These are phyloP conservation scores for Scrobipalpa atriplicella DNA, from an alignment of 2,888 invertebrate genomes.

Conservation along the genomic window DNA sequence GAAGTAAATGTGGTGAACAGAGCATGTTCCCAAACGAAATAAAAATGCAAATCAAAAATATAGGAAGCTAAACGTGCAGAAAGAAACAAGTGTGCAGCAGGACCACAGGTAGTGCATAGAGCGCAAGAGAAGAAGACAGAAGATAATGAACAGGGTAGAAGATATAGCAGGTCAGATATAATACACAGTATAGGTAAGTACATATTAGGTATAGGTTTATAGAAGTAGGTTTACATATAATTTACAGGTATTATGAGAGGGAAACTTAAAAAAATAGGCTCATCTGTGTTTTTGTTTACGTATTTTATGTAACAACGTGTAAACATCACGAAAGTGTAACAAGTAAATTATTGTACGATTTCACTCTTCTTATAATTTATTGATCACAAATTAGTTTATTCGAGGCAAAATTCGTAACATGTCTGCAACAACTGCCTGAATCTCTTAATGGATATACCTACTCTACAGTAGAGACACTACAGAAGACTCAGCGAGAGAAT, in stretches of 20 bases:
- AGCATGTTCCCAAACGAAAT: slow-evolving; percentile 57
- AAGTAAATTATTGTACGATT: slow-evolving; percentile 77
- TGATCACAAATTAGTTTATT: slow-evolving; percentile 69
- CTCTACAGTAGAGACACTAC: slow-evolving; percentile 52
- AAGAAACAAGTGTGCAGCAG: slow-evolving; percentile 67
- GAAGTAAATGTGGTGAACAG: slow-evolving; percentile 63
- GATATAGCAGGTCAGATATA: slow-evolving; percentile 41
- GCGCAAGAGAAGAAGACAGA: slow-evolving; percentile 44
- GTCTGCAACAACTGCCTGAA: slow-evolving; percentile 58
- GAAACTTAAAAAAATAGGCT: slow-evolving; percentile 73
- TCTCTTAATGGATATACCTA: slow-evolving; percentile 45
- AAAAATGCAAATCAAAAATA: slow-evolving; percentile 53
- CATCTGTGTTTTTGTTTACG: slow-evolving; percentile 65
- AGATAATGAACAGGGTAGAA: slow-evolving; percentile 36
- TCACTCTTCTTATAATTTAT: slow-evolving; percentile 72
- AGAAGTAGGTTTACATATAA: slow-evolving; percentile 31
- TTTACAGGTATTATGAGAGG: slow-evolving; percentile 53
- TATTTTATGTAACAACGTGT: slow-evolving; percentile 75
- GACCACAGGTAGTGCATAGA: slow-evolving; percentile 68
- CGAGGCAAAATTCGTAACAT: slow-evolving; percentile 61
- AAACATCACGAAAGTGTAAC: slow-evolving; percentile 75
- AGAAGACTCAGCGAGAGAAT: slow-evolving; percentile 48
- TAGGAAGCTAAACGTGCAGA: slow-evolving; percentile 70
- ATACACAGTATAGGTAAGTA: slow-evolving; percentile 46
- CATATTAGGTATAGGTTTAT: slow-evolving; percentile 38